Percentiles rank a stretch among this genome's conserved stretches.
Evolutionary conservation across 2,113 vertebrate species (phyloP).

Genomic region (Octodon degus): DNA sequence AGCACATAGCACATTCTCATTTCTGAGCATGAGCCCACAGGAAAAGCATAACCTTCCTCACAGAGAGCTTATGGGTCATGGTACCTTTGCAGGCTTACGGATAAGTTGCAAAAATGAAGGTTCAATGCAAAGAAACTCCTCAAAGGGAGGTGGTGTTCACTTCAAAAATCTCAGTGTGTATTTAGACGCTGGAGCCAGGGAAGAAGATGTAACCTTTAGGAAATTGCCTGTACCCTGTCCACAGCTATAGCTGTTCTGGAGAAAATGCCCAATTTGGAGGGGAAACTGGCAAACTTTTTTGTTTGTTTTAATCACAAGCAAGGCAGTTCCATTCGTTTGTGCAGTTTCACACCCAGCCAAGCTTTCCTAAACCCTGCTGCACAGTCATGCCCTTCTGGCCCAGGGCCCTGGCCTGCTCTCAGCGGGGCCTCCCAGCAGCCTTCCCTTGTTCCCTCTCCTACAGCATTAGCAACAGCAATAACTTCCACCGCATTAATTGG

Average conservation of each 20-base stretch:
- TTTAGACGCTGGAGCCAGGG: background rate
- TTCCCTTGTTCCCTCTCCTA: no score
- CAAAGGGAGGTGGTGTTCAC: background rate
- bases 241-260: background rate
- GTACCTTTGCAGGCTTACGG: accelerated
- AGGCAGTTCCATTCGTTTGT: background rate
- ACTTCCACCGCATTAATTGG: background rate
- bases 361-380: background rate
- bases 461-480: background rate
- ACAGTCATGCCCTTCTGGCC: background rate
- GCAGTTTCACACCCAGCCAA: background rate
- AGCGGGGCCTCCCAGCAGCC: background rate
- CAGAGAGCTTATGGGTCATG: background rate
- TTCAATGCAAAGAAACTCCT: background rate
- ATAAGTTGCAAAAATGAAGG: background rate
- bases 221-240: background rate
- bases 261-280: background rate
- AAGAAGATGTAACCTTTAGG: background rate
- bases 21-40: background rate
- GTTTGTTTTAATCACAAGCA: background rate
- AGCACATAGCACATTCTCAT: background rate
- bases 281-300: background rate
- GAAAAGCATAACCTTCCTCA: background rate
- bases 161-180: background rate
- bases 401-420: background rate